phyloP scores from a whole-genome alignment of 1,140 invertebrate species.

The Cryptotermes secundus region DNA sequence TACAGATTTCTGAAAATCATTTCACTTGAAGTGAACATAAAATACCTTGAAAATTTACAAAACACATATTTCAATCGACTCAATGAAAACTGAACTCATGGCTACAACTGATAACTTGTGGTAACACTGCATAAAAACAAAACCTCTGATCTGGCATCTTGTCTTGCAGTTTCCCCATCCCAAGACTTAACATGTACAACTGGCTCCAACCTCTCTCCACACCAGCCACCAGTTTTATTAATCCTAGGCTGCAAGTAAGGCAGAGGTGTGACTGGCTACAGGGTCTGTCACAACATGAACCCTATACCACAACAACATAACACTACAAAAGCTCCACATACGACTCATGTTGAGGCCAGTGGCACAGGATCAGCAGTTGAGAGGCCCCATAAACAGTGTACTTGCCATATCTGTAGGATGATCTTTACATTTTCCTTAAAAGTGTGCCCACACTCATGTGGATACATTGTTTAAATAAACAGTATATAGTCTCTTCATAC shows the following conservation, averaged over 20 bases:
- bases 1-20: background rate
- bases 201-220: background rate
- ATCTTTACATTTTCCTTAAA: background rate
- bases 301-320: background rate
- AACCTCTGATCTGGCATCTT: background rate
- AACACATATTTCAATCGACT: background rate
- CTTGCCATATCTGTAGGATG: background rate
- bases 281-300: background rate
- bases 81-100: background rate
- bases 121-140: background rate
- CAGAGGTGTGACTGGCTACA: background rate
- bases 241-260: background rate
- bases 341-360: background rate
- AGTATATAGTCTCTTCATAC: background rate
- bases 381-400: background rate
- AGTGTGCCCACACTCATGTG: background rate
- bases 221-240: background rate
- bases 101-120: slow-evolving; percentile 10
- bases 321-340: too few species aligned
- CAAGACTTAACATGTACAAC: background rate
- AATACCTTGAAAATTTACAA: background rate
- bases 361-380: background rate
- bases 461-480: background rate
- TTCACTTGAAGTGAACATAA: background rate
- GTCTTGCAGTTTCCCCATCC: background rate